phyloP scores from a whole-genome alignment of 2,113 vertebrate species.

The Tragulus kanchil region DNA sequence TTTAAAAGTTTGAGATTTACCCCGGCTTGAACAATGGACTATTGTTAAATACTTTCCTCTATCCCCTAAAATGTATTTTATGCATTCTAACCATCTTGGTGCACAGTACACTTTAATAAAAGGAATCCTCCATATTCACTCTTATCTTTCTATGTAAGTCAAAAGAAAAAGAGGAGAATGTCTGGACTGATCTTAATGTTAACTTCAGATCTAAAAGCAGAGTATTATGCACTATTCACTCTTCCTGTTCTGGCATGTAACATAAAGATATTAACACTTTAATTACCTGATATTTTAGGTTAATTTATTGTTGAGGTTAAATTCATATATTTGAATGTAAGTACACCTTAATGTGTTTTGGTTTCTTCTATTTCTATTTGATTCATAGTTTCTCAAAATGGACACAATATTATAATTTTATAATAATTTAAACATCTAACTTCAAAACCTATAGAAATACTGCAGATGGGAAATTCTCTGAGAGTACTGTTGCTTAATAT shows the following conservation, averaged over 20 bases:
- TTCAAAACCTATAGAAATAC: not conserved
- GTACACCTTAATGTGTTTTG: not conserved
- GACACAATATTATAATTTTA: slow-evolving; percentile 32
- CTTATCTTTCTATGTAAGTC: not conserved
- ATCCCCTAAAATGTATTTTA: not conserved
- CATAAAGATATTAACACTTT: not conserved
- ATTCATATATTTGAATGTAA: not conserved
- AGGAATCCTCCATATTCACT: not conserved
- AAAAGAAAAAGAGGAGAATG: not conserved
- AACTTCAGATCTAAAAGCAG: not conserved
- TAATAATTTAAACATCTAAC: not conserved
- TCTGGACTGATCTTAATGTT: not conserved
- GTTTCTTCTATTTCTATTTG: not conserved
- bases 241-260: not conserved
- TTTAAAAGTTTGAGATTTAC: not conserved
- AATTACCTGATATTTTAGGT: slow-evolving; percentile 9
- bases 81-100: not conserved
- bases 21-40: too few species aligned
- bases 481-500: not conserved
- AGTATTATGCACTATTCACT: not conserved
- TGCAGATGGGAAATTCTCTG: slow-evolving; percentile 13
- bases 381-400: not conserved
- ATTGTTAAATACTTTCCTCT: not conserved
- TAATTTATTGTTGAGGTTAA: not conserved
- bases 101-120: not conserved